Evolutionary conservation across 2,113 vertebrate genomes (phyloP).

Genomic region (Phaethon lepturus): DNA sequence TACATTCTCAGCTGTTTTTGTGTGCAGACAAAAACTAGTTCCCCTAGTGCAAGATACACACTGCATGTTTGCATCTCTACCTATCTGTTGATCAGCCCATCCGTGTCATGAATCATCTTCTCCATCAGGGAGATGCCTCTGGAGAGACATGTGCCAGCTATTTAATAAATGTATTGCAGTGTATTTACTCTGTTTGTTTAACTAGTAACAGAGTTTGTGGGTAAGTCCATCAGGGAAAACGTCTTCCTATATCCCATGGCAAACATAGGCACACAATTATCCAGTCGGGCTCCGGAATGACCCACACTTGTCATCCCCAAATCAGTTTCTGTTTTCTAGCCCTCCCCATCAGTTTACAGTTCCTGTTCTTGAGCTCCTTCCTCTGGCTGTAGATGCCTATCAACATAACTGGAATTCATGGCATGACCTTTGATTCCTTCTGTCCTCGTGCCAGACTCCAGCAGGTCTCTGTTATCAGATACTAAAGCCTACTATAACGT

Average conservation of each 20-base stretch:
- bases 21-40: neutral
- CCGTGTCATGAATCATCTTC: neutral
- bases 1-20: neutral
- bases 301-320: neutral
- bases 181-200: neutral
- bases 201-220: neutral
- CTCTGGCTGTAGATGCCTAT: constrained; percentile 59
- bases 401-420: constrained; percentile 73
- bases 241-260: neutral
- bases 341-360: neutral
- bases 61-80: neutral
- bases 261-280: neutral
- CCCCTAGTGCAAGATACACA: neutral
- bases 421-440: constrained; percentile 65
- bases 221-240: neutral
- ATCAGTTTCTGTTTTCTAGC: constrained; percentile 16
- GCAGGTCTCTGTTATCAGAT: constrained; percentile 66
- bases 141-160: neutral
- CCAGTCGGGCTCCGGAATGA: neutral
- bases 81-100: neutral
- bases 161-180: neutral
- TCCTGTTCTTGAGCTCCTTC: constrained; percentile 52
- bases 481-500: constrained; percentile 48
- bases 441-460: constrained; percentile 69
- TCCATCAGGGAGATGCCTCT: neutral